phyloP scores from a whole-genome alignment of 2,797 vertebrate genomes.

The Argyrosomus regius region DNA sequence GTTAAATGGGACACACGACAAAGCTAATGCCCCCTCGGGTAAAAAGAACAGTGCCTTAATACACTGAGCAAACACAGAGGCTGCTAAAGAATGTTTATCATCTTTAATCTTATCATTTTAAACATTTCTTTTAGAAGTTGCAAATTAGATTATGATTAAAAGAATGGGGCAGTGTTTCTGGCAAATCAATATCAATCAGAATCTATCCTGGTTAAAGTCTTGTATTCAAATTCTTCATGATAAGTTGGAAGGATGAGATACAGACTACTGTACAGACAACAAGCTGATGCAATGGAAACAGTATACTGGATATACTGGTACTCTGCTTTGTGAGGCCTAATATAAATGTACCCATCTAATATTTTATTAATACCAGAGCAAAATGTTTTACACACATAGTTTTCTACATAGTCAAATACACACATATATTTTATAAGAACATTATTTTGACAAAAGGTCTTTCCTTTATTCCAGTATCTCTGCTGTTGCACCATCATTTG shows the following conservation, averaged over 20 bases:
- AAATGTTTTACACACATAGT: not conserved
- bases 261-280: not conserved
- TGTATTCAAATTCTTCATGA: conserved; percentile 26
- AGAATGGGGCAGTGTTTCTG: conserved; percentile 27
- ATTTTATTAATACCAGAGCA: not conserved
- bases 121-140: not conserved
- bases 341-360: not conserved
- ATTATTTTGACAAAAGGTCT: not conserved
- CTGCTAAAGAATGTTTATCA: not conserved
- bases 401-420: not conserved
- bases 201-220: conserved; percentile 14
- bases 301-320: not conserved
- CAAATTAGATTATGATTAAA: not conserved
- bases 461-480: not conserved
- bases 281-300: not conserved
- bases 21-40: not conserved
- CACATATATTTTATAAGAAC: not conserved
- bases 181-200: conserved; percentile 18
- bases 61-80: conserved; percentile 1
- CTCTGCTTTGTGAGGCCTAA: not conserved
- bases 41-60: not conserved
- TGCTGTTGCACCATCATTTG: not conserved
- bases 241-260: not conserved
- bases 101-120: conserved; percentile 43
- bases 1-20: not conserved